A percentile compares a stretch with the other conserved stretches of the same genome.
Evolutionary conservation across 2,797 vertebrate genomes (phyloP).

Genomic region (Coranthus polyacanthus): DNA sequence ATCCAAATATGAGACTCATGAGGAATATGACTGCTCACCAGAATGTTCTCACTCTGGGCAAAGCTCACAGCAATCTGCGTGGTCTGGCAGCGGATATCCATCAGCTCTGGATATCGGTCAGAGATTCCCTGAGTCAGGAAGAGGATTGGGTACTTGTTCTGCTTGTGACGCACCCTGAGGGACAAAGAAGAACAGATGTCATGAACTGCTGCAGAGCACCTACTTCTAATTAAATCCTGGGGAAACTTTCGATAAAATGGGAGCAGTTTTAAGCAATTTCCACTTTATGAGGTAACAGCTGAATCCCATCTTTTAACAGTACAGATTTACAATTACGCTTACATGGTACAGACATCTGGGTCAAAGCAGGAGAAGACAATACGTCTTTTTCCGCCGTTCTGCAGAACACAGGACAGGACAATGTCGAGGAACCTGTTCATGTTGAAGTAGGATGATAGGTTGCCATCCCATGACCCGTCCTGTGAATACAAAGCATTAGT

Average conservation of each 20-base stretch:
- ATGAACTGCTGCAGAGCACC: background rate
- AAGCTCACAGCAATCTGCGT: slow-evolving; percentile 96
- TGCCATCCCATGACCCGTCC: slow-evolving; percentile 96
- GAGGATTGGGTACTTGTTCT: slow-evolving; percentile 97
- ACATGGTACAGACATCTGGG: slow-evolving; percentile 98
- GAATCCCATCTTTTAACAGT: background rate
- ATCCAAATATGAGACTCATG: background rate
- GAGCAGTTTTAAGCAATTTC: background rate
- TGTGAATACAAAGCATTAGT: slow-evolving; percentile 60
- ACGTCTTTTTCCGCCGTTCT: slow-evolving; percentile 90
- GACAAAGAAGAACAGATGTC: slow-evolving; percentile 2
- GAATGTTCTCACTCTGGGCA: slow-evolving; percentile 95
- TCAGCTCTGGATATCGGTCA: slow-evolving; percentile 91
- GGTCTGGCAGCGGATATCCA: slow-evolving; percentile 94
- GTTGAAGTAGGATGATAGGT: slow-evolving; percentile 95
- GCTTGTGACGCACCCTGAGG: slow-evolving; percentile 94
- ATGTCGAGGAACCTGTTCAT: slow-evolving; percentile 96
- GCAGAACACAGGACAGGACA: slow-evolving; percentile 91
- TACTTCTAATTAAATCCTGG: background rate
- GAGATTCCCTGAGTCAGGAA: slow-evolving; percentile 97
- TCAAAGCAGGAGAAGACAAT: slow-evolving; percentile 97
- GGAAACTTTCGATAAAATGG: background rate
- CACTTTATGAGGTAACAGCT: background rate
- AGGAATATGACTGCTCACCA: slow-evolving; percentile 85
- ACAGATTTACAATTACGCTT: slow-evolving; percentile 65